These are phyloP conservation scores for Zaprionus bogoriensis DNA, from an alignment of 2,888 invertebrate species.

Conservation along the genomic window DNA sequence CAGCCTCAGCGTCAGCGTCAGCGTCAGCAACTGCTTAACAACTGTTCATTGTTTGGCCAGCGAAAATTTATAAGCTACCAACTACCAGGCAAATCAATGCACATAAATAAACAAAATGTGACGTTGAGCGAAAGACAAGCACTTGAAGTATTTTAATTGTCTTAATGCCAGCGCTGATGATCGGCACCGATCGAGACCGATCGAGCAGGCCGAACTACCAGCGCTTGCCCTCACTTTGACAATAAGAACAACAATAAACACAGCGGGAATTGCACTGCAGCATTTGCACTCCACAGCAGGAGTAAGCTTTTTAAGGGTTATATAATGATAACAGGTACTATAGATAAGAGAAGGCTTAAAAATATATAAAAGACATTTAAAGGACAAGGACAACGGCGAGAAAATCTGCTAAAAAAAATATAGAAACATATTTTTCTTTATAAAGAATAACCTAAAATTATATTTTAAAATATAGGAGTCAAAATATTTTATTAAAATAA, in stretches of 20 bases:
- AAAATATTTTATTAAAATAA: no score
- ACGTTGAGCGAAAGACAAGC: conserved; percentile 75
- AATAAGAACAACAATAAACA: conserved; percentile 27
- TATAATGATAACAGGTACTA: no score
- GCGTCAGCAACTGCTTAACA: conserved; percentile 20
- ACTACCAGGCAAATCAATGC: conserved; percentile 73
- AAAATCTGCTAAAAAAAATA: neutral
- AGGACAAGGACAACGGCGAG: no score
- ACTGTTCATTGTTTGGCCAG: conserved; percentile 59
- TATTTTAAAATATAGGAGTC: no score
- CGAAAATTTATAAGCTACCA: conserved; percentile 76
- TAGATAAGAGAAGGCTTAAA: neutral
- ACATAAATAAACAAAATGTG: conserved; percentile 75
- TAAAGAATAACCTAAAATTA: no score
- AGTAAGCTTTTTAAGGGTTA: neutral
- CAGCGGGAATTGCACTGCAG: conserved; percentile 47
- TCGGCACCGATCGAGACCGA: conserved; percentile 43
- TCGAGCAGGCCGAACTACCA: conserved; percentile 5
- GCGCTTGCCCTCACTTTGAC: conserved; percentile 22
- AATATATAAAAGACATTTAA: no score
- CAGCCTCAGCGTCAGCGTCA: neutral
- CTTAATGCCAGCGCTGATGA: conserved; percentile 73
- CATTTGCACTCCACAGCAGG: conserved; percentile 44
- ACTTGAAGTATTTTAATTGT: conserved; percentile 80
- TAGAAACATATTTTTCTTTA: no score